Conservation (phyloP, 2,113 vertebrate species). For the Macrotus californicus region DNA sequence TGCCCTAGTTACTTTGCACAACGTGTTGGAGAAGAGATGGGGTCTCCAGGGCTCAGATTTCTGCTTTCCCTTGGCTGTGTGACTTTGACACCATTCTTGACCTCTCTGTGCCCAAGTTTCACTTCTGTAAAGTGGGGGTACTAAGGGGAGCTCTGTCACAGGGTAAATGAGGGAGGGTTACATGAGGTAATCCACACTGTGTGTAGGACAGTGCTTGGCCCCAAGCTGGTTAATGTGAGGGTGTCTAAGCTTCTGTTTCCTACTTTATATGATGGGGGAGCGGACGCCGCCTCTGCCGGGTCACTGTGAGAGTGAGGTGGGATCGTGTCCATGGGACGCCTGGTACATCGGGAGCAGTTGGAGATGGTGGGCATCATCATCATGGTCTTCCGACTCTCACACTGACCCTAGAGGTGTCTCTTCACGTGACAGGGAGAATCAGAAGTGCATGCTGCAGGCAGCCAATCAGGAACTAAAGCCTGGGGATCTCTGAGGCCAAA, state of each 20-base stretch:
- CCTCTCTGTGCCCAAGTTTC: not conserved
- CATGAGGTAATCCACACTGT: fast-evolving
- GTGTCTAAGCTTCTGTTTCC: not conserved
- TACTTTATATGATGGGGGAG: not conserved
- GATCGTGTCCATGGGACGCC: fast-evolving
- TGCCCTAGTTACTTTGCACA: not conserved
- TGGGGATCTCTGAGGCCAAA: not conserved
- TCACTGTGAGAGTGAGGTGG: fast-evolving
- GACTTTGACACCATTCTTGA: not conserved
- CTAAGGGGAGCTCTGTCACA: not conserved
- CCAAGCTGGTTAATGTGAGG: no score
- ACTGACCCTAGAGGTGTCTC: fast-evolving
- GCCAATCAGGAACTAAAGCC: not conserved
- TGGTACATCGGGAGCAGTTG: not conserved
- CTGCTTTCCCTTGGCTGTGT: not conserved
- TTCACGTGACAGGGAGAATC: fast-evolving
- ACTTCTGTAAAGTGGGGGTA: not conserved
- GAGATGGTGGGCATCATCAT: not conserved
- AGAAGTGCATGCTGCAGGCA: fast-evolving
- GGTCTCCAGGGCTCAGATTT: not conserved
- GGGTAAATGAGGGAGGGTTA: fast-evolving
- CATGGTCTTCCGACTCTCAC: not conserved
- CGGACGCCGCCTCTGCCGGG: fast-evolving
- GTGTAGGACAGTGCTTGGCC: fast-evolving
- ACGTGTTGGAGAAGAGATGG: not conserved